Conservation (phyloP, 64 coral and sea anemone species). For the Exaiptasia diaphana region DNA sequence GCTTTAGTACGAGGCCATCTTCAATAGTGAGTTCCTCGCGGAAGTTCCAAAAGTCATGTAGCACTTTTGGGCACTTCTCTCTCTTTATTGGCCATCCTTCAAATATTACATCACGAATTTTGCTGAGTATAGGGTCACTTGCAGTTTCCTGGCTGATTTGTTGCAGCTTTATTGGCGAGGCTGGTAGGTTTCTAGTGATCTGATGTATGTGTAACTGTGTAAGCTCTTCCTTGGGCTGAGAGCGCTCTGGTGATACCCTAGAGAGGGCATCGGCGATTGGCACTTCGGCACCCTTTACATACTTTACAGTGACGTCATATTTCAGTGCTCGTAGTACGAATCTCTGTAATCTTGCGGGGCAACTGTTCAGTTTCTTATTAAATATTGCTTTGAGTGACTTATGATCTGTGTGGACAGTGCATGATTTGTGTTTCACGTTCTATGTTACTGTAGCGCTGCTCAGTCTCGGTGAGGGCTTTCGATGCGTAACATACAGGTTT, state of each 20-base stretch:
- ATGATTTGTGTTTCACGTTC: conserved; percentile 14
- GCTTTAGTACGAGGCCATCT: conserved; percentile 33
- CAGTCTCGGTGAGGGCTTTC: conserved; percentile 14
- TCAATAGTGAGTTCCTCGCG: conserved; percentile 44
- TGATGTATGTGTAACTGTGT: conserved; percentile 29
- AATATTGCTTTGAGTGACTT: conserved; percentile 31
- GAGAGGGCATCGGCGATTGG: neutral
- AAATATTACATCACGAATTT: conserved; percentile 16
- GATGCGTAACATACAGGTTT: conserved; percentile 24
- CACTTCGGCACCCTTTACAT: conserved; percentile 11
- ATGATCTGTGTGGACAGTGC: conserved; percentile 34
- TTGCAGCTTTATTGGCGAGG: conserved; percentile 21
- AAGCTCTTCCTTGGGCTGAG: neutral
- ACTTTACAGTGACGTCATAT: conserved; percentile 10
- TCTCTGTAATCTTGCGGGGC: conserved; percentile 7
- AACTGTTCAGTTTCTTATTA: neutral
- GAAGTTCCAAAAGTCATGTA: conserved; percentile 66
- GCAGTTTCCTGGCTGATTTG: conserved; percentile 51
- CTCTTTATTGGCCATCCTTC: conserved; percentile 57
- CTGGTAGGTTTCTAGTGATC: neutral
- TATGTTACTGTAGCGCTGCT: conserved; percentile 25
- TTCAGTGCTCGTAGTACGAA: conserved; percentile 2
- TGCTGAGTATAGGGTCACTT: conserved; percentile 6
- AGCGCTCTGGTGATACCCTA: neutral
- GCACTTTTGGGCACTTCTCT: conserved; percentile 31